A percentile compares a stretch with the other conserved stretches of the same genome.
These are phyloP conservation scores for Unio pictorum DNA, from an alignment of 2,888 invertebrate genomes.

Conservation along the genomic window DNA sequence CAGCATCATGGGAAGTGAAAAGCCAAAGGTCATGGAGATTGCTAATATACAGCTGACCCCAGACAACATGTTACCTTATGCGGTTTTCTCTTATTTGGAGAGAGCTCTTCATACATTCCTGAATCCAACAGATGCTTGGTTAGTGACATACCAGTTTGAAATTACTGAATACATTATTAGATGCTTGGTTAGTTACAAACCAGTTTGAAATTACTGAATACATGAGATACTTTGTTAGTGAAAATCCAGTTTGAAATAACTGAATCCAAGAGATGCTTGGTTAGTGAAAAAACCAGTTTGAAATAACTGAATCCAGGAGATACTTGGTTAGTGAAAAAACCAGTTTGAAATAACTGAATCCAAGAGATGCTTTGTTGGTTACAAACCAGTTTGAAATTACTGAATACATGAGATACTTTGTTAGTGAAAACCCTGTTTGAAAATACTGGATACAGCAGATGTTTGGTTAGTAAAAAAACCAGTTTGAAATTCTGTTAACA, in stretches of 20 bases:
- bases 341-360: no score
- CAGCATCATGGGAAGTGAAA: slow-evolving; percentile 28
- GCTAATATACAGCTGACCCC: slow-evolving; percentile 40
- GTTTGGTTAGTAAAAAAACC: no score
- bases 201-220: slow-evolving; percentile 46
- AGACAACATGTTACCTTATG: slow-evolving; percentile 47
- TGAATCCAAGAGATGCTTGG: not conserved
- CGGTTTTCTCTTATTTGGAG: slow-evolving; percentile 50
- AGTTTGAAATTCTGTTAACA: no score
- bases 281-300: not conserved
- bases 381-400: no score
- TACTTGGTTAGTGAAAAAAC: slow-evolving; percentile 16
- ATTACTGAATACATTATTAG: no score
- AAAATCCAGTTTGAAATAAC: no score
- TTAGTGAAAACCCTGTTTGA: no score
- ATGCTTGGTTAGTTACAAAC: no score
- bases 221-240: slow-evolving; percentile 31
- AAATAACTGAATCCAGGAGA: slow-evolving; percentile 52
- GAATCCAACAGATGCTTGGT: slow-evolving; percentile 42
- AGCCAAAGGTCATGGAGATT: slow-evolving; percentile 43
- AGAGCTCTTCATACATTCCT: slow-evolving; percentile 59
- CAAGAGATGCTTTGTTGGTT: no score
- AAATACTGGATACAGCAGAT: no score
- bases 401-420: no score
- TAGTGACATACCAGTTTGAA: slow-evolving; percentile 1